Base-by-base conservation (phyloP, 2,888 invertebrate species). In the Cordilura impudica region DNA sequence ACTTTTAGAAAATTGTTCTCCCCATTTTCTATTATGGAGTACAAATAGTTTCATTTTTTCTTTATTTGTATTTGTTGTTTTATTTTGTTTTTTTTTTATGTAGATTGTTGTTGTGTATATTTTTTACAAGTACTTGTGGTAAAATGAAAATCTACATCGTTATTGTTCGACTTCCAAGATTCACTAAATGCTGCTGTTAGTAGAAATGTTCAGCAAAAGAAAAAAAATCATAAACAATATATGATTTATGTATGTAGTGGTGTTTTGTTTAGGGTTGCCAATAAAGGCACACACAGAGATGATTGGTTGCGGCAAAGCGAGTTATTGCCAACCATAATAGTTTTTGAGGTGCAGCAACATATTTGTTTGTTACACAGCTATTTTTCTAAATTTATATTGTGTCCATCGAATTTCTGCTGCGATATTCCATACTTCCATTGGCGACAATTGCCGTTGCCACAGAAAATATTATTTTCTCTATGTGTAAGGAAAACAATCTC, bases 111-210 rank as follows among this genome's bases (percentile, higher is more conserved):
- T 23, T 31, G n/a, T n/a, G n/a, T 58, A 5, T n/a, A 69, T 65
- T 65, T 53, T 26, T 53, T 60, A 39, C 74, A 79, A 77, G 75
- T 75, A 75, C 65, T 82, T 77, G 78, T 49, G 78, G 77, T 73
- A 63, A 78, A 80, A 78, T 74, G 66, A 77, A 81, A 83, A 78
- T 81, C 56, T 75, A 79, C 58, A 29, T 67, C 78, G 75, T 77
- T 77, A 73, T 76, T 82, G 81, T 83, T 81, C 73, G 66, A 81
- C 82, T 82, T 82, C 73, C 80, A 81, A 78, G 72, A 76, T 81
- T 82, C 81, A 80, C 83, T 83, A 83, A 83, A 82, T 82, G 80
- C 71, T 81, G 81, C 35, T 31, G 54, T 54, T 69, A 49, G 60
- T 75, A 71, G 51, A 78, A 49, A 78, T n/a, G n/a, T n/a, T n/a